Evolutionary conservation across 1,140 invertebrate species (phyloP).

Genomic region (Oncopodura yosiiana): DNA sequence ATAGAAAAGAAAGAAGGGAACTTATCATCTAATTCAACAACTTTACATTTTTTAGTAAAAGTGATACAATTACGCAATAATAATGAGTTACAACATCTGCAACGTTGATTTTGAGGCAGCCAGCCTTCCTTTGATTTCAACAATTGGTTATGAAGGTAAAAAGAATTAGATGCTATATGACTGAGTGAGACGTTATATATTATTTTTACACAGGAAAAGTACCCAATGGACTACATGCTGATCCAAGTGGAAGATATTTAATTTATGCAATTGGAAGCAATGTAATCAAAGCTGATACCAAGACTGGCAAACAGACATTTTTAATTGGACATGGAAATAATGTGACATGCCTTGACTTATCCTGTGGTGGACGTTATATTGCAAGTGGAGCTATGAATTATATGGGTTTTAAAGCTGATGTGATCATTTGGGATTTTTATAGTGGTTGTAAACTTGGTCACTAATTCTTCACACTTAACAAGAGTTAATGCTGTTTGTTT

Average conservation of each 20-base stretch:
- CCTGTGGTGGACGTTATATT: slow-evolving; percentile 63
- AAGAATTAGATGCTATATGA: not conserved
- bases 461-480: slow-evolving; percentile 73
- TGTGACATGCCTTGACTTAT: slow-evolving; percentile 69
- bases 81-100: slow-evolving; percentile 17
- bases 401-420: slow-evolving; percentile 72
- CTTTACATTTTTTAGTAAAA: too few relatives aligned
- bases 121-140: slow-evolving; percentile 27
- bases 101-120: slow-evolving; percentile 26
- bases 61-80: not conserved
- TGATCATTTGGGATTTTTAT: slow-evolving; percentile 78
- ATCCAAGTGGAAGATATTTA: slow-evolving; percentile 15
- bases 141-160: slow-evolving; percentile 34
- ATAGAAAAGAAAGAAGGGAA: too few relatives aligned
- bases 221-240: slow-evolving; percentile 19
- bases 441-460: slow-evolving; percentile 49
- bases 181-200: not conserved
- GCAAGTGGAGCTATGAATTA: slow-evolving; percentile 82
- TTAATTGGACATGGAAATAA: slow-evolving; percentile 72
- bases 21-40: too few relatives aligned
- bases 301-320: slow-evolving; percentile 60
- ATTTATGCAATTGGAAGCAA: slow-evolving; percentile 34
- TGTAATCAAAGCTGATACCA: slow-evolving; percentile 46
- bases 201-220: slow-evolving; percentile 23
- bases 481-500: slow-evolving; percentile 72